These are phyloP conservation scores for Amniataba percoides DNA, from an alignment of 2,797 vertebrate species.

Conservation along the genomic window DNA sequence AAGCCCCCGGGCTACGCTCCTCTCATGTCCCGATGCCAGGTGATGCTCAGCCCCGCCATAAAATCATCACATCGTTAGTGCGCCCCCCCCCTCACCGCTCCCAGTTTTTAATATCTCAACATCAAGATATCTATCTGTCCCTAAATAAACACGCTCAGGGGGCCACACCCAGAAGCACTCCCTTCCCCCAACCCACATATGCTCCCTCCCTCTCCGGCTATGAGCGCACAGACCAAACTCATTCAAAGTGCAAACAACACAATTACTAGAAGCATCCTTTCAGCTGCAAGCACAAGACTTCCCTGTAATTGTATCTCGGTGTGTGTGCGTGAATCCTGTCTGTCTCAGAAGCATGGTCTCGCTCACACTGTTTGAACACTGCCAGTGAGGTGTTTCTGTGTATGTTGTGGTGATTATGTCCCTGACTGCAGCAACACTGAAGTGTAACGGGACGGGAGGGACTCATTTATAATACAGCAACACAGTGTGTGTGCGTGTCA, in stretches of 20 bases:
- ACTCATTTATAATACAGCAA: slow-evolving; percentile 71
- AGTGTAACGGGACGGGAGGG: slow-evolving; percentile 68
- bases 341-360: slow-evolving; percentile 58
- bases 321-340: slow-evolving; percentile 43
- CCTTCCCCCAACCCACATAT: slow-evolving; percentile 67
- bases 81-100: slow-evolving; percentile 48
- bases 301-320: slow-evolving; percentile 58
- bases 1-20: slow-evolving; percentile 62
- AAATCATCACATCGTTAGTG: slow-evolving; percentile 65
- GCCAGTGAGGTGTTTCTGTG: slow-evolving; percentile 61
- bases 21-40: slow-evolving; percentile 66
- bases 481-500: slow-evolving; percentile 17
- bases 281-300: slow-evolving; percentile 44
- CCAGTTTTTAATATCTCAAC: slow-evolving; percentile 63
- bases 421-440: slow-evolving; percentile 59
- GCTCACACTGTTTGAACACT: slow-evolving; percentile 59
- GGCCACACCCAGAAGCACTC: slow-evolving; percentile 74
- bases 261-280: slow-evolving; percentile 63
- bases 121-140: slow-evolving; percentile 52
- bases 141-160: slow-evolving; percentile 54
- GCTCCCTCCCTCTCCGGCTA: slow-evolving; percentile 35
- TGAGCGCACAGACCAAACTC: slow-evolving; percentile 59
- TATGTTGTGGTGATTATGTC: slow-evolving; percentile 66
- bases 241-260: slow-evolving; percentile 67
- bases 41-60: slow-evolving; percentile 53